These are phyloP conservation scores for Lordiphosa stackelbergi DNA, from an alignment of 1,140 invertebrate species.

Conservation along the genomic window DNA sequence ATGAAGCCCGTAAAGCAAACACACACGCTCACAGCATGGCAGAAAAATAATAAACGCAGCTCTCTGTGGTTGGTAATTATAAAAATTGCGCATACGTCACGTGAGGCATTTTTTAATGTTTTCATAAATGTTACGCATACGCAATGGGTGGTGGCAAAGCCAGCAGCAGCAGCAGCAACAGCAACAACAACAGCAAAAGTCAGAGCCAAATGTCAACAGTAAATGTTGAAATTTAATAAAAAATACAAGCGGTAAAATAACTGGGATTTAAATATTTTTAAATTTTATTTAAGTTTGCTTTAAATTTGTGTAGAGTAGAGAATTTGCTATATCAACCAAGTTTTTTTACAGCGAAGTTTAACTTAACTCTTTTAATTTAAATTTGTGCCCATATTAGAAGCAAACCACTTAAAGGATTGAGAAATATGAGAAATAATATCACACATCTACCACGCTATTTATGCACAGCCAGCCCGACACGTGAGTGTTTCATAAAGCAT, in stretches of 20 bases:
- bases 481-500: too few species aligned
- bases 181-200: constrained; percentile 11
- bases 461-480: too few species aligned
- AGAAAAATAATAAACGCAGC: constrained; percentile 46
- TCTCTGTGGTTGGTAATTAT: constrained; percentile 57
- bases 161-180: not conserved
- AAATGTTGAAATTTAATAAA: constrained; percentile 55
- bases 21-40: constrained; percentile 19
- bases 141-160: constrained; percentile 27
- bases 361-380: too few species aligned
- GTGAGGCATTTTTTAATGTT: constrained; percentile 41
- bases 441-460: too few species aligned
- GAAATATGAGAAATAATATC: too few species aligned
- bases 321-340: too few species aligned
- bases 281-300: too few species aligned
- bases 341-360: too few species aligned
- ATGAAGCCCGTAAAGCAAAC: constrained; percentile 34
- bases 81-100: constrained; percentile 66
- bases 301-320: too few species aligned
- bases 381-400: too few species aligned
- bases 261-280: constrained; percentile 2
- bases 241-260: constrained; percentile 25
- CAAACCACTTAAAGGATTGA: too few species aligned
- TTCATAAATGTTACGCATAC: constrained; percentile 48
- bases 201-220: constrained; percentile 48